These are phyloP conservation scores for Clepsis dumicolana DNA, from an alignment of 2,888 invertebrate genomes.

Conservation along the genomic window DNA sequence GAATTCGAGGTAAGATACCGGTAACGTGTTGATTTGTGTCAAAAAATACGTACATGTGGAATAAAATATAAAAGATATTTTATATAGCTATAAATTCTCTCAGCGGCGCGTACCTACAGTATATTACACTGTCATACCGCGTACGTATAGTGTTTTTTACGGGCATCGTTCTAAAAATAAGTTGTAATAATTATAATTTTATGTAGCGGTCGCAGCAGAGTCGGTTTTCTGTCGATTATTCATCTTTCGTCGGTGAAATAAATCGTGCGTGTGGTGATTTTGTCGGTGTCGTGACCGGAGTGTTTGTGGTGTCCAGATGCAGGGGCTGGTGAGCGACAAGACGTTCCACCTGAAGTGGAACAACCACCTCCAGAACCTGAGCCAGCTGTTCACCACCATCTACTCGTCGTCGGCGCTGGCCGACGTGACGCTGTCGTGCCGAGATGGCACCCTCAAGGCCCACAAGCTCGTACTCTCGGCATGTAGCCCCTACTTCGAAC, in stretches of 20 bases:
- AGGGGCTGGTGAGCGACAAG: slow-evolving; percentile 87
- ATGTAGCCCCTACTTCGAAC: slow-evolving; percentile 92
- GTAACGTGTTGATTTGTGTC: slow-evolving; percentile 68
- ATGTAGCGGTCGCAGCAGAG: slow-evolving; percentile 84
- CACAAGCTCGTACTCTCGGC: slow-evolving; percentile 91
- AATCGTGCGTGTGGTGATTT: slow-evolving; percentile 71
- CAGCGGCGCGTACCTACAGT: slow-evolving; percentile 84
- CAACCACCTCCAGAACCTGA: slow-evolving; percentile 90
- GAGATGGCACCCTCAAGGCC: slow-evolving; percentile 89
- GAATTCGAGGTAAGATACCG: slow-evolving; percentile 79
- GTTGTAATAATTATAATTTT: slow-evolving; percentile 87
- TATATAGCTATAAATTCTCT: slow-evolving; percentile 83
- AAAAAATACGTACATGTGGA: slow-evolving; percentile 68
- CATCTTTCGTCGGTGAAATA: slow-evolving; percentile 58
- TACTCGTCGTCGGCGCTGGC: slow-evolving; percentile 90
- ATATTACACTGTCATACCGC: slow-evolving; percentile 86
- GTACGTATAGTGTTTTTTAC: slow-evolving; percentile 87
- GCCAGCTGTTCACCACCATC: slow-evolving; percentile 89
- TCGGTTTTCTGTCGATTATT: slow-evolving; percentile 82
- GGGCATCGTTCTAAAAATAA: slow-evolving; percentile 87
- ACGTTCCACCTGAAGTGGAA: slow-evolving; percentile 90
- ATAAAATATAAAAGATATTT: slow-evolving; percentile 77
- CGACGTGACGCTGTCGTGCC: slow-evolving; percentile 90
- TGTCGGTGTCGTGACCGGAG: slow-evolving; percentile 64
- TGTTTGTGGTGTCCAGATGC: slow-evolving; percentile 84